Percentiles rank a stretch among this genome's conserved stretches.
Evolutionary conservation across 2,888 invertebrate genomes (phyloP).

Genomic region (Nomada hirtipes): DNA sequence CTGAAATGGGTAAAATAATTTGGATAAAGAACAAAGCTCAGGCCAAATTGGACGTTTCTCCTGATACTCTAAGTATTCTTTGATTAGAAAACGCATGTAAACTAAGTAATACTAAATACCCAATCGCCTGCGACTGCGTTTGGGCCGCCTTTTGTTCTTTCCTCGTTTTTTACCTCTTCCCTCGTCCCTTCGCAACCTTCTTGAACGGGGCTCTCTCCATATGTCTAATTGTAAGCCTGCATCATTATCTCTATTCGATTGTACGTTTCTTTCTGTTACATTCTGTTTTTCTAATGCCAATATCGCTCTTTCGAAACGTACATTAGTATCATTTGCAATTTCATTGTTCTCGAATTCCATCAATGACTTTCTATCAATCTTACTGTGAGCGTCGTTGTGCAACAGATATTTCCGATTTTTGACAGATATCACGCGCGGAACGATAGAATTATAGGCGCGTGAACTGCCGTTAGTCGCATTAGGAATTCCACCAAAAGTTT

Average conservation of each 20-base stretch:
- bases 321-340: conserved; percentile 2
- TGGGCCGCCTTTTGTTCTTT: conserved; percentile 78
- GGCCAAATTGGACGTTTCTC: not conserved
- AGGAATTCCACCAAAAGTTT: conserved; percentile 13
- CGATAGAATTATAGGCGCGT: conserved; percentile 9
- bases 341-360: not conserved
- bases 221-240: conserved; percentile 39
- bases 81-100: conserved; percentile 34
- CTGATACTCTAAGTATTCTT: not conserved
- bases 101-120: conserved; percentile 73
- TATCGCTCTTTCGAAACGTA: conserved; percentile 60
- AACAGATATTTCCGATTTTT: not conserved
- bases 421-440: not conserved
- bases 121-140: conserved; percentile 81
- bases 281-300: conserved; percentile 60
- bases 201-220: conserved; percentile 72
- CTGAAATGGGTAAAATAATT: not conserved
- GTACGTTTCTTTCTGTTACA: conserved; percentile 35
- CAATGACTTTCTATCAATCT: not conserved
- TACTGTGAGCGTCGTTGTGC: not conserved
- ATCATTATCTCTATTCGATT: conserved; percentile 29
- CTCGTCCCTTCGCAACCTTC: conserved; percentile 76
- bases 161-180: conserved; percentile 81
- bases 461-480: not conserved
- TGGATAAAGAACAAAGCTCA: not conserved